Percentiles rank a stretch among this genome's conserved stretches.
Evolutionary conservation across 2,113 vertebrate species (phyloP).

Genomic region (Tringa solitaria): DNA sequence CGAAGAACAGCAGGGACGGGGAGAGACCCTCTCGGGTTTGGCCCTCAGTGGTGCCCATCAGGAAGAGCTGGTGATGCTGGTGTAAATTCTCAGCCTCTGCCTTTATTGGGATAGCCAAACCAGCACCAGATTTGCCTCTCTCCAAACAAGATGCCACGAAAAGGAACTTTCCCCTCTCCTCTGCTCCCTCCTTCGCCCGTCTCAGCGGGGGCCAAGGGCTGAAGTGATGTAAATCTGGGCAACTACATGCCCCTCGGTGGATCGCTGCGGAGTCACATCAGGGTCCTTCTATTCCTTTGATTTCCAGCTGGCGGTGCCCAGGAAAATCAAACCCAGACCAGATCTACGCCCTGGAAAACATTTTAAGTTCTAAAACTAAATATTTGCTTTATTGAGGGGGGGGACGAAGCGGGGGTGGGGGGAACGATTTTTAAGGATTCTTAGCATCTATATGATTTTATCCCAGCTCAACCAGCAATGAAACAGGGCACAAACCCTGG

Average conservation of each 20-base stretch:
- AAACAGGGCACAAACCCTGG: not conserved
- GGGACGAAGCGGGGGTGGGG: fast-evolving
- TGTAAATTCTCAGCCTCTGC: not conserved
- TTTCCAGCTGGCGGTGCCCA: not conserved
- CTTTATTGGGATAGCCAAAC: fast-evolving
- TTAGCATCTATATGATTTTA: not conserved
- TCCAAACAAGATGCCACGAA: fast-evolving
- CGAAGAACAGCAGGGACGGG: not conserved
- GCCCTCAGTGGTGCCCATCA: not conserved
- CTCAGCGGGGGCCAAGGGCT: not conserved
- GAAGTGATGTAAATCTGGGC: not conserved
- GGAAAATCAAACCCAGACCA: not conserved
- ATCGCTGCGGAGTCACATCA: not conserved
- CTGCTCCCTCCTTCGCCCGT: fast-evolving
- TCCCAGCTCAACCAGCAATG: fast-evolving
- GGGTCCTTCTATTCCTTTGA: not conserved
- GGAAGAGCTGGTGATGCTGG: not conserved
- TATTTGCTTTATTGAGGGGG: not conserved
- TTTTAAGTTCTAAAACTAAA: not conserved
- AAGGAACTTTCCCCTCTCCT: not conserved
- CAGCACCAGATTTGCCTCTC: fast-evolving
- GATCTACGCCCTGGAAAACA: not conserved
- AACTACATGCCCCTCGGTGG: fast-evolving
- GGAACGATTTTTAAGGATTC: not conserved
- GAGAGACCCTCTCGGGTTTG: not conserved